phyloP scores from a whole-genome alignment of 2,797 vertebrate species.

The Myotis myotis region DNA sequence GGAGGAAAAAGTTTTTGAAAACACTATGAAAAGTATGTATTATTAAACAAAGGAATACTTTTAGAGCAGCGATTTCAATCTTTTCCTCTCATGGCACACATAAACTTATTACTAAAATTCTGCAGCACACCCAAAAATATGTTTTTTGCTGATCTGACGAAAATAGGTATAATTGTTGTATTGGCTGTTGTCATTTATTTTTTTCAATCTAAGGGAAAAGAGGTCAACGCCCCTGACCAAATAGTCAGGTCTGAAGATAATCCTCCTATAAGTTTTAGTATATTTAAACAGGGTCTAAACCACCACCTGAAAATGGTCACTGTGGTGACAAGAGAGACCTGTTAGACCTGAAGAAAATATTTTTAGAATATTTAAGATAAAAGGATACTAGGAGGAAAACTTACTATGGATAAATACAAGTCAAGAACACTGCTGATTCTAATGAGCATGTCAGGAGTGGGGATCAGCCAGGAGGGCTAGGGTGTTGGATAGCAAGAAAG shows the following conservation, averaged over 20 bases:
- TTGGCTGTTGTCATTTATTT: neutral
- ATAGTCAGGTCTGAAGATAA: neutral
- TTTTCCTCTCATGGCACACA: neutral
- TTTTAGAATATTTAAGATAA: neutral
- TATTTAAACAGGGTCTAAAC: neutral
- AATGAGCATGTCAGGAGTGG: neutral
- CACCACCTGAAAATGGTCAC: neutral
- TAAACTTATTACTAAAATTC: neutral
- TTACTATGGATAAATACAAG: neutral
- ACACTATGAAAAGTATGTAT: neutral
- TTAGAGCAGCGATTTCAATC: neutral
- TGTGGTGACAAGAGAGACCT: neutral
- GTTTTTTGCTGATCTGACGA: neutral
- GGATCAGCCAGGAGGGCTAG: neutral
- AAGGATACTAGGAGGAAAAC: neutral
- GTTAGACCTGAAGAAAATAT: neutral
- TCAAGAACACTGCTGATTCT: neutral
- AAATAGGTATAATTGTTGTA: neutral
- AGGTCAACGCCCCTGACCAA: neutral
- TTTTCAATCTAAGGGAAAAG: neutral
- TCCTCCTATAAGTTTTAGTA: neutral
- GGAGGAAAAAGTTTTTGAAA: neutral
- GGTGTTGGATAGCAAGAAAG: neutral
- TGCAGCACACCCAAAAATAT: neutral
- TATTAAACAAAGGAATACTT: conserved; percentile 4